Evolutionary conservation across 2,113 vertebrate genomes (phyloP), one percentile per base, ranked within the genome.

Genomic region (Eleginops maclovinus): DNA sequence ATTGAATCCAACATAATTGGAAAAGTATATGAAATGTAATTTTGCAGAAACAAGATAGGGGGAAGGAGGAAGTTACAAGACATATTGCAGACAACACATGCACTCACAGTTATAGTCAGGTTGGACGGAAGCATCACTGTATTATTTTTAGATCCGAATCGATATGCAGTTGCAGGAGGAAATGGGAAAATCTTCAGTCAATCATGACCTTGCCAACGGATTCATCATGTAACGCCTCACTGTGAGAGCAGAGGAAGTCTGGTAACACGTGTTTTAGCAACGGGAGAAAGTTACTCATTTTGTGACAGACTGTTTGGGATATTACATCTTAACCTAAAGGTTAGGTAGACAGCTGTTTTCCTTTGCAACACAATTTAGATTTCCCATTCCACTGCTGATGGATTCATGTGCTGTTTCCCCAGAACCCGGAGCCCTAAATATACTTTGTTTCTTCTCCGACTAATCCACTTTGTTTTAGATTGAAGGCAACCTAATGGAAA

Each of bases 201-300:
- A 31, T 79, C 19, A 28, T 41, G 74, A 75, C 65, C 76, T 75
- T 77, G 79, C 21, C 60, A 76, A 19, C 22, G 62, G 47, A 64
- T 72, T 63, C 14, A 53, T 60, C 36, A 65, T 41, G 17, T 31
- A 19, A n/a, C 44, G 41, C 71, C 36, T 44, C 73, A 13, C 46
- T 46, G 21, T 12, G 47, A 36, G 44, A 9, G 15, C 4, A 12
- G 36, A 24, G 3, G 16, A 3, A 16, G 31, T 63, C 70, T 56
- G 63, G 13, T 70, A 41, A 49, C 40, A 83, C 10, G 17, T 36
- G 21, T 64, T 58, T 41, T 12, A 73, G n/a, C 0, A 15, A 46
- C 28, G 17, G 5, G 59, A 61, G 13, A 19, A 41, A 26, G 3
- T 6, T 16, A 63, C 9, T 73, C 15, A 36, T 49, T 47, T 21